phyloP scores from a whole-genome alignment of 2,888 invertebrate species.

The Entomobrya multifasciata region DNA sequence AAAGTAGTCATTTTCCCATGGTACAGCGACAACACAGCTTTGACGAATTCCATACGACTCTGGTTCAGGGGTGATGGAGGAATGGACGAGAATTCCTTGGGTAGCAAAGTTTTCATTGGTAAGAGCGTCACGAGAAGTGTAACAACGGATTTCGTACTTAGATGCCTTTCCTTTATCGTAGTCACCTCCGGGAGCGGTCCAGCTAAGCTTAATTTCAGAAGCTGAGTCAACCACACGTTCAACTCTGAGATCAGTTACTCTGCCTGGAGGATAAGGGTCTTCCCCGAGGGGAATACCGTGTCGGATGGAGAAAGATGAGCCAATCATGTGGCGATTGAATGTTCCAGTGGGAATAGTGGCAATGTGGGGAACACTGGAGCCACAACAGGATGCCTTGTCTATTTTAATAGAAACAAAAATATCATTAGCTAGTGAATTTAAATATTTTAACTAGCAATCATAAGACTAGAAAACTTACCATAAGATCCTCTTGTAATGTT shows the following conservation, averaged over 20 bases:
- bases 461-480: constrained; percentile 75
- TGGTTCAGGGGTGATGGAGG: constrained; percentile 79
- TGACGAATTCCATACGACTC: constrained; percentile 79
- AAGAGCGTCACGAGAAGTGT: constrained; percentile 79
- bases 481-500: constrained; percentile 78
- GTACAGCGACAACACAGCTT: constrained; percentile 79
- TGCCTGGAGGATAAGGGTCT: constrained; percentile 80
- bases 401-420: no score
- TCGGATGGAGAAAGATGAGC: constrained; percentile 79
- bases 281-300: constrained; percentile 76
- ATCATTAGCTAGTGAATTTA: no score
- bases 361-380: constrained; percentile 79
- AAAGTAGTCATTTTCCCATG: constrained; percentile 80
- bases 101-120: constrained; percentile 79
- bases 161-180: constrained; percentile 80
- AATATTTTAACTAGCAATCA: no score
- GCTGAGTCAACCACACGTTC: constrained; percentile 79
- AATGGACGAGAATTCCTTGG: constrained; percentile 80
- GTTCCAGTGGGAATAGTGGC: constrained; percentile 79
- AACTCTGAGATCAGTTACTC: constrained; percentile 80
- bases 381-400: constrained; percentile 80
- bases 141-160: constrained; percentile 80
- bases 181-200: constrained; percentile 81
- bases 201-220: constrained; percentile 80
- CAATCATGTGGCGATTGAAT: constrained; percentile 79